These are phyloP conservation scores for Chelonus formosanus DNA, from an alignment of 2,888 invertebrate genomes.

Conservation along the genomic window DNA sequence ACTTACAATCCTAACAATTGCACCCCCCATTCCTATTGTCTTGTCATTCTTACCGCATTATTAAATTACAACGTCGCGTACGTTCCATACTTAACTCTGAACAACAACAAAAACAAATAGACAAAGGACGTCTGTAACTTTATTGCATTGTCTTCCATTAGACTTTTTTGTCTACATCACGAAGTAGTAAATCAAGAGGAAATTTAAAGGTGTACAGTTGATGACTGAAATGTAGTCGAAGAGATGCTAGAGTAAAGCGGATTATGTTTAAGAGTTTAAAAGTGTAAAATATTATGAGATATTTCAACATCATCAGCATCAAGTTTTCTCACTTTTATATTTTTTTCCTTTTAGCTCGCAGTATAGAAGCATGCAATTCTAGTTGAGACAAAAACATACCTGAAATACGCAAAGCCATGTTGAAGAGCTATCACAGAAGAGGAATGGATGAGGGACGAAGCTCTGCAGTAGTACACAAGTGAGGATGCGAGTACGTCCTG, in stretches of 20 bases:
- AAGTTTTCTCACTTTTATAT: not conserved
- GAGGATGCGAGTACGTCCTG: conserved; percentile 29
- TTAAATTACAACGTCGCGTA: conserved; percentile 27
- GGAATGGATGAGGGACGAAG: conserved; percentile 37
- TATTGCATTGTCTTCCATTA: not conserved
- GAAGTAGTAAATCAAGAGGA: not conserved
- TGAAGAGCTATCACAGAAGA: conserved; percentile 29
- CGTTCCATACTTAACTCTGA: conserved; percentile 22
- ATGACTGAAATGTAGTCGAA: conserved; percentile 5
- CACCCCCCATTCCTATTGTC: conserved; percentile 27
- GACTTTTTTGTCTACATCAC: not conserved
- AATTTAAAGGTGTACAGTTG: conserved; percentile 1
- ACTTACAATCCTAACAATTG: conserved; percentile 28
- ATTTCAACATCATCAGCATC: not conserved
- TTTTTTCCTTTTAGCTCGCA: not conserved
- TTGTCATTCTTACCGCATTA: conserved; percentile 32
- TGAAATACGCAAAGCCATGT: conserved; percentile 48
- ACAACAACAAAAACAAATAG: conserved; percentile 1
- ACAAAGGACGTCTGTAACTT: conserved; percentile 3
- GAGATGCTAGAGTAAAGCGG: conserved; percentile 9
- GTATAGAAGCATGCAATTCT: conserved; percentile 19
- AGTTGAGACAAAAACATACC: conserved; percentile 57
- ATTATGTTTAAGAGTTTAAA: conserved; percentile 13
- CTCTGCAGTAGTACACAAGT: conserved; percentile 29
- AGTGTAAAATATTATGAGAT: conserved; percentile 10